Percentiles rank a stretch among this genome's conserved stretches.
Evolutionary conservation across 2,888 invertebrate genomes (phyloP).

Genomic region (Thecocarcelia acutangulata): DNA sequence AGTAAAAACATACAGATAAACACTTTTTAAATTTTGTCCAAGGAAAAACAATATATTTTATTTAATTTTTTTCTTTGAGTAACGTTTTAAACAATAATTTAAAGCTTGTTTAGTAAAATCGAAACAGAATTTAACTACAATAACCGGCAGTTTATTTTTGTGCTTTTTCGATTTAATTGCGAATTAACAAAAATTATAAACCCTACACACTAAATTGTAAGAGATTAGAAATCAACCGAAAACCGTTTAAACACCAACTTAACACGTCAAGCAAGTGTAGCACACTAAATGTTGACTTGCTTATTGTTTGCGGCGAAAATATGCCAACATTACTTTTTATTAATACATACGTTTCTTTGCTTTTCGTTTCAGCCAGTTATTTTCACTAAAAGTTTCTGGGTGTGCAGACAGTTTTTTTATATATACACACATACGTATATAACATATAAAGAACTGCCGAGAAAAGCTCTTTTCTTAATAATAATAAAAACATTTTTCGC

Average conservation of each 20-base stretch:
- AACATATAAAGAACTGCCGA: background rate
- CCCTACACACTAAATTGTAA: conserved; percentile 26
- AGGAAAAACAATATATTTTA: conserved; percentile 20
- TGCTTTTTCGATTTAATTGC: conserved; percentile 26
- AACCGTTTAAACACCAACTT: conserved; percentile 37
- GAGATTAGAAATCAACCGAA: conserved; percentile 5
- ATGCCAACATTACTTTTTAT: conserved; percentile 33
- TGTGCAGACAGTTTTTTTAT: background rate
- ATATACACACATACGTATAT: background rate
- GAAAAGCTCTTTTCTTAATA: conserved; percentile 30
- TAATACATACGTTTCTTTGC: background rate
- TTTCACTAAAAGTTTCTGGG: conserved; percentile 42
- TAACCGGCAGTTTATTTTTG: conserved; percentile 10
- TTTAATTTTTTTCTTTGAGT: background rate
- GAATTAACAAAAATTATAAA: conserved; percentile 14
- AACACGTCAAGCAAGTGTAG: conserved; percentile 62
- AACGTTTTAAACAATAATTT: conserved; percentile 9
- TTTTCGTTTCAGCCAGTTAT: conserved; percentile 25
- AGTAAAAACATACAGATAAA: conserved; percentile 42
- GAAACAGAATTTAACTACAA: conserved; percentile 12
- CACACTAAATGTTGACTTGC: conserved; percentile 52
- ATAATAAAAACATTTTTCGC: no score
- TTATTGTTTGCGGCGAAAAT: conserved; percentile 43
- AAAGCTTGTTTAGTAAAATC: conserved; percentile 4
- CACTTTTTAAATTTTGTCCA: conserved; percentile 6